These are phyloP conservation scores for Champsocephalus esox DNA, from an alignment of 2,797 vertebrate genomes.

Conservation along the genomic window DNA sequence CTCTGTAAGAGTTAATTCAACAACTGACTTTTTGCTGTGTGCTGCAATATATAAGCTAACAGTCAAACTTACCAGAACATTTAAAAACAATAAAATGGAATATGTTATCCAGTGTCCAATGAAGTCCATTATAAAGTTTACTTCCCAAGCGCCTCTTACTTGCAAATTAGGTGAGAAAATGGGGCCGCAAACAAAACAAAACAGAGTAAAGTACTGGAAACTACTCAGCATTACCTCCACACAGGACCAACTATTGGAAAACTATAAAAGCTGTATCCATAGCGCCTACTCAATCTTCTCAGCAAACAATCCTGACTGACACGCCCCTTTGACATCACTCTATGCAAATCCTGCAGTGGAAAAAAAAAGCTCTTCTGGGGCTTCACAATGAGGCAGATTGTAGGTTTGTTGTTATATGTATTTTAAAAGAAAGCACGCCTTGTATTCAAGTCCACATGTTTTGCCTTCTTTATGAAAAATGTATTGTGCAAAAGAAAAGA, in stretches of 20 bases:
- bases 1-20: too few relatives aligned
- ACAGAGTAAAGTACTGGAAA: conserved; percentile 35
- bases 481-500: background rate
- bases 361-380: conserved; percentile 8
- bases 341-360: conserved; percentile 46
- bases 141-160: conserved; percentile 18
- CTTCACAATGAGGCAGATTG: conserved; percentile 13
- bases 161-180: conserved; percentile 15
- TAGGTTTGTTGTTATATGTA: conserved; percentile 9
- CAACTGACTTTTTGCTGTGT: too few relatives aligned
- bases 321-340: conserved; percentile 69
- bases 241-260: conserved; percentile 49
- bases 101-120: conserved; percentile 45
- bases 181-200: conserved; percentile 18
- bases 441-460: background rate
- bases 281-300: conserved; percentile 61
- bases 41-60: background rate
- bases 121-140: conserved; percentile 66
- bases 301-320: conserved; percentile 66
- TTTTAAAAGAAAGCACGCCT: background rate
- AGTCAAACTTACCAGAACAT: conserved; percentile 76
- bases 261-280: conserved; percentile 70
- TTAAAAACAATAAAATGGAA: conserved; percentile 42
- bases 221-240: conserved; percentile 28
- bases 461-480: background rate